These are phyloP conservation scores for Scaptomyza montana DNA, from an alignment of 1,140 invertebrate species.

Conservation along the genomic window DNA sequence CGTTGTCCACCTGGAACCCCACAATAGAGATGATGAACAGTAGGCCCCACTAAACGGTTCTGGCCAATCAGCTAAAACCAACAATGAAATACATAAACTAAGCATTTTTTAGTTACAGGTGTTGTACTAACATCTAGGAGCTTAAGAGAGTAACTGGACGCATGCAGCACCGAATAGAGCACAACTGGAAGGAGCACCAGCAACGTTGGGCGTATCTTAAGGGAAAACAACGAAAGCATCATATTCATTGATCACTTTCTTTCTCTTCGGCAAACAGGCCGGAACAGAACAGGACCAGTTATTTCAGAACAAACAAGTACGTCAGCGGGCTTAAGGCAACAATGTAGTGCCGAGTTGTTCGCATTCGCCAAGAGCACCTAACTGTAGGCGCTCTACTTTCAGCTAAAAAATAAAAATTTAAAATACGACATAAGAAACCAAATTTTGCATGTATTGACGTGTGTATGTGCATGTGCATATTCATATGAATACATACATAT, in stretches of 20 bases:
- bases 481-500: background rate
- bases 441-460: background rate
- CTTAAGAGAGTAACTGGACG: slow-evolving; percentile 93
- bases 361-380: slow-evolving; percentile 95
- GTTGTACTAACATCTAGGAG: slow-evolving; percentile 94
- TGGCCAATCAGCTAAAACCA: slow-evolving; percentile 91
- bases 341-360: slow-evolving; percentile 93
- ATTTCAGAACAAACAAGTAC: slow-evolving; percentile 88
- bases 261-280: slow-evolving; percentile 73
- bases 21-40: slow-evolving; percentile 92
- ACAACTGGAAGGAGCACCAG: slow-evolving; percentile 95
- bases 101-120: background rate
- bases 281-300: slow-evolving; percentile 90
- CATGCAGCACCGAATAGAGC: slow-evolving; percentile 95
- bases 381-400: slow-evolving; percentile 93
- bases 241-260: slow-evolving; percentile 96
- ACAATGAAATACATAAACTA: background rate
- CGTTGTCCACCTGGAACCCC: slow-evolving; percentile 93
- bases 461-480: background rate
- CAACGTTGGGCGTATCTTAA: slow-evolving; percentile 93
- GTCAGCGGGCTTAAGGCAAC: slow-evolving; percentile 91
- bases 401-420: slow-evolving; percentile 85
- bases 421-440: background rate
- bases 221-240: slow-evolving; percentile 96
- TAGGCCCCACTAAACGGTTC: slow-evolving; percentile 92